Evolutionary conservation across 2,888 invertebrate genomes (phyloP), one percentile per base, ranked within the genome.

Genomic region (Salpingus planirostris): DNA sequence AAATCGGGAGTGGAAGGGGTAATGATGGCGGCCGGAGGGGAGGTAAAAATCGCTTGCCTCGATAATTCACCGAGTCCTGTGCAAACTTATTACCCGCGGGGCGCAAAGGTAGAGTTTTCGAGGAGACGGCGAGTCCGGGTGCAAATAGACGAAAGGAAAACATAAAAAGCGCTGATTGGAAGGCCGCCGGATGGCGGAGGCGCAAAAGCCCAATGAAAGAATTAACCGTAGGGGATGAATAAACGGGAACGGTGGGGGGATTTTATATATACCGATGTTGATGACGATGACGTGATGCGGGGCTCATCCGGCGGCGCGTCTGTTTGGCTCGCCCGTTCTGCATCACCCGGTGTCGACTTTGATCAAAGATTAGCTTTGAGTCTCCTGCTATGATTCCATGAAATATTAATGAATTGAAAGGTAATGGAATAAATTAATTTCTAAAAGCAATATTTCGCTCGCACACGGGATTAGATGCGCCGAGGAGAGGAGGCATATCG

Each of bases 351-450:
- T 55, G 60, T 59, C 59, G 59, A 60, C 60, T 60, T 60, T 60
- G 59, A 60, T 60, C 60, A 60, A 55, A 59, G 60, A 60, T 60
- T 59, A 59, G 59, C 60, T 60, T 60, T 59, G 60, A 59, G 54
- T 54, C 54, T n/a, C n/a, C n/a, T 53, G 52, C 56, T 56, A 57
- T 60, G 61, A 64, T 64, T 62, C 61, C 62, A 66, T 67, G 64
- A 65, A 67, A 66, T 65, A 66, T 67, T 67, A 66, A 67, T 64
- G 63, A 62, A 65, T 67, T 63, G 66, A 67, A 66, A 66, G 66
- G 66, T 66, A 67, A 67, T 67, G 67, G 66, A 67, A 67, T 67
- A 66, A 66, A 67, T 67, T 67, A 67, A 67, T 67, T 66, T 64
- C 65, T 66, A 62, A 66, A 66, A 65, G 66, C 65, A 62, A 65